These are phyloP conservation scores for Sinosuthora webbiana DNA, from an alignment of 2,113 vertebrate species.

Conservation along the genomic window DNA sequence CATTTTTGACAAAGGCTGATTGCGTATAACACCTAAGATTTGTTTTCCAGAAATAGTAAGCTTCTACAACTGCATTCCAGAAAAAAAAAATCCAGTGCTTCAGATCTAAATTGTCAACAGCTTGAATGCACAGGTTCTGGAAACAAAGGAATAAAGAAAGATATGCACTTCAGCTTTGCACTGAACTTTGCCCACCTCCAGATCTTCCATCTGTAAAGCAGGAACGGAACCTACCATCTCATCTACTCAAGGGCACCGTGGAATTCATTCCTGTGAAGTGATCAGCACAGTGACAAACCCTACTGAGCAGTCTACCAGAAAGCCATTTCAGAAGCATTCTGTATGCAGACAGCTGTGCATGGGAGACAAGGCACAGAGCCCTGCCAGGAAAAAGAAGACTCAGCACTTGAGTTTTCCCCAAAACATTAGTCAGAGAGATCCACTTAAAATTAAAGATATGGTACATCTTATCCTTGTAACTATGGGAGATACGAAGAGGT, in stretches of 20 bases:
- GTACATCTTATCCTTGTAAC: not conserved
- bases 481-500: not conserved
- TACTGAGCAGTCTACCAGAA: not conserved
- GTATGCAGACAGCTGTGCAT: not conserved
- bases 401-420: not conserved
- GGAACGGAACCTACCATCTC: not conserved
- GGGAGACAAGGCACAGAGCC: not conserved
- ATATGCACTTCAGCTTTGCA: not conserved
- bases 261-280: not conserved
- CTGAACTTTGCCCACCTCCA: not conserved
- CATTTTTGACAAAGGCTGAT: not conserved
- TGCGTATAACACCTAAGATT: not conserved
- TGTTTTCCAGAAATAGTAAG: not conserved
- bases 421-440: not conserved
- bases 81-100: not conserved
- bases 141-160: not conserved
- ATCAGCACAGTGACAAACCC: not conserved
- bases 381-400: not conserved
- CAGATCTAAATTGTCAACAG: not conserved
- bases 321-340: not conserved
- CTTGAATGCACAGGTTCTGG: not conserved
- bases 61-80: not conserved
- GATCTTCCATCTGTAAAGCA: not conserved
- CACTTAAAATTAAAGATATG: not conserved
- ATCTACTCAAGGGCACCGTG: not conserved